phyloP scores from a whole-genome alignment of 1,140 invertebrate species.

The Andricus grossulariae region DNA sequence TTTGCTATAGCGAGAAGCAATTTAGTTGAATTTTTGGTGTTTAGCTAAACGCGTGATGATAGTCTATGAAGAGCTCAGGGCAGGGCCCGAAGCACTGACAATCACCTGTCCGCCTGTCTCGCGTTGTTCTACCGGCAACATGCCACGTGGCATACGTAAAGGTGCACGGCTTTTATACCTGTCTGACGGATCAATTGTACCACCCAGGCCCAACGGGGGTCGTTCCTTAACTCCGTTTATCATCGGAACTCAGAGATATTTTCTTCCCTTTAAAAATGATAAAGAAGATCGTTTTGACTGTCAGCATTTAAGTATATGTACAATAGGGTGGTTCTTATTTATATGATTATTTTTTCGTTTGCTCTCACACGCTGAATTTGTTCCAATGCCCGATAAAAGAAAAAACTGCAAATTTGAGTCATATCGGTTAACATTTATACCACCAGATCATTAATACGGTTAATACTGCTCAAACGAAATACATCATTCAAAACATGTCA shows the following conservation, averaged over 20 bases:
- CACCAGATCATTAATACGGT: no score
- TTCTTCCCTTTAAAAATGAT: conserved; percentile 19
- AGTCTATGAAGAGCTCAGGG: conserved; percentile 60
- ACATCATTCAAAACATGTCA: no score
- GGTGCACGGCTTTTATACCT: conserved; percentile 58
- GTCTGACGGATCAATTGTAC: conserved; percentile 65
- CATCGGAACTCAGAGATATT: conserved; percentile 42
- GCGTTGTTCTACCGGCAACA: conserved; percentile 50
- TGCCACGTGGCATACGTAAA: conserved; percentile 48
- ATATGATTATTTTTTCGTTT: no score
- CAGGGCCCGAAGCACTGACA: conserved; percentile 67
- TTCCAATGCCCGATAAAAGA: no score
- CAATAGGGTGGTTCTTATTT: no score
- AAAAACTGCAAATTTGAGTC: no score
- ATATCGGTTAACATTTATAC: no score
- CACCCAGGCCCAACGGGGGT: conserved; percentile 39
- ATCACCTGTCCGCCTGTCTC: conserved; percentile 70
- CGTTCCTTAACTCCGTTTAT: conserved; percentile 44
- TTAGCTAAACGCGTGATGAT: conserved; percentile 40
- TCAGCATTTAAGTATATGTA: no score
- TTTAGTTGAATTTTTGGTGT: conserved; percentile 24
- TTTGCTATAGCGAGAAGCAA: neutral
- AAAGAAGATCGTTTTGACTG: no score
- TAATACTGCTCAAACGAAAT: no score
- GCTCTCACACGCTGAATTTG: no score